A percentile compares a stretch with the other conserved stretches of the same genome.
Conservation (phyloP, 2,113 vertebrate species). For the Chaetodon trifascialis region DNA sequence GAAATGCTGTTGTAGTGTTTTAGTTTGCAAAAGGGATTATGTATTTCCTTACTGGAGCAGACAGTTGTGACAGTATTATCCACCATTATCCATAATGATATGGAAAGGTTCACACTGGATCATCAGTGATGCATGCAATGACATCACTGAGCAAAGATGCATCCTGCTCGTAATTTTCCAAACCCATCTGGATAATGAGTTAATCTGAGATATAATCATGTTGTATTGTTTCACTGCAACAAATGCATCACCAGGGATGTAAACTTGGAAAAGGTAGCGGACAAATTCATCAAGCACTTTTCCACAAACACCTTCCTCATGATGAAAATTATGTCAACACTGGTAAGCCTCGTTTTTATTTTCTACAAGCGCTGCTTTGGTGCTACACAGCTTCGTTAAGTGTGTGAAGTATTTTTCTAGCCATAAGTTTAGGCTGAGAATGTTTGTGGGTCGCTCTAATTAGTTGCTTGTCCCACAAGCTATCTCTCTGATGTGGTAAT, state of each 20-base stretch:
- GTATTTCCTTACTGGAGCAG: neutral
- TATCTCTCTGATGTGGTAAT: constrained; percentile 68
- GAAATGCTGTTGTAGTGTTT: neutral
- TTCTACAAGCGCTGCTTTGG: constrained; percentile 13
- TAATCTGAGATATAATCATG: neutral
- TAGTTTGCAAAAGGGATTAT: neutral
- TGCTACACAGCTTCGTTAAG: constrained; percentile 38
- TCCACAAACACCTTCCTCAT: neutral
- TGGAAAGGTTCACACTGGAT: neutral
- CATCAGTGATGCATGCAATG: neutral
- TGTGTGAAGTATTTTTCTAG: constrained; percentile 36
- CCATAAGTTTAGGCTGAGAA: constrained; percentile 45
- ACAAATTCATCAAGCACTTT: constrained; percentile 22
- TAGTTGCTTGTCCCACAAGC: constrained; percentile 66
- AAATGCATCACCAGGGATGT: neutral
- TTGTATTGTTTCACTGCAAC: neutral
- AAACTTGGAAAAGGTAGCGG: neutral
- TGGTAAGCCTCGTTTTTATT: neutral
- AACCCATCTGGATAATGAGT: neutral
- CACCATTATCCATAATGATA: neutral
- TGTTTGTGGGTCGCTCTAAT: constrained; percentile 67
- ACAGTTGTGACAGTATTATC: neutral
- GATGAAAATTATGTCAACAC: constrained; percentile 5
- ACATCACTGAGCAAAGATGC: neutral
- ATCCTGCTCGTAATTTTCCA: neutral